phyloP scores from a whole-genome alignment of 2,113 vertebrate genomes.

The Nothoprocta perdicaria region DNA sequence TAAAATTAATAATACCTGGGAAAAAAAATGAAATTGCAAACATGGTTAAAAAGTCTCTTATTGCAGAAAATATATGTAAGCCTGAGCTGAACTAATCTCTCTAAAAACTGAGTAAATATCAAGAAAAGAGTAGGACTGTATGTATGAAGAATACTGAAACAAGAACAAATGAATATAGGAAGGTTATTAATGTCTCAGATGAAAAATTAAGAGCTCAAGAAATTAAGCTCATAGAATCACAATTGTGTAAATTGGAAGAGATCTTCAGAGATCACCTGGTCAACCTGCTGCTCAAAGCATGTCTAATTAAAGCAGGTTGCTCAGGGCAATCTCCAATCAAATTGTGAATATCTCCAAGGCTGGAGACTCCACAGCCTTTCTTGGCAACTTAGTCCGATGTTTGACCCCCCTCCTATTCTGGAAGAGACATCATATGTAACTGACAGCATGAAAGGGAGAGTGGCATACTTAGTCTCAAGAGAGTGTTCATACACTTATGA shows the following conservation, averaged over 20 bases:
- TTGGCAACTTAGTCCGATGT: not conserved
- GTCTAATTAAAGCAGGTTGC: not conserved
- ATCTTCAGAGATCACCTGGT: not conserved
- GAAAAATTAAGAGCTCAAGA: not conserved
- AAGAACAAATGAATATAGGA: not conserved
- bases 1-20: not conserved
- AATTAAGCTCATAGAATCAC: not conserved
- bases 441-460: not conserved
- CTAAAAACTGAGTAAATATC: not conserved
- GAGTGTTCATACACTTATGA: not conserved
- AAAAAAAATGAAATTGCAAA: not conserved
- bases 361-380: not conserved
- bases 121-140: not conserved
- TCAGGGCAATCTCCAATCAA: not conserved
- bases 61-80: not conserved
- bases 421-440: not conserved
- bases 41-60: not conserved
- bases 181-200: not conserved
- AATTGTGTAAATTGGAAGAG: not conserved
- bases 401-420: not conserved
- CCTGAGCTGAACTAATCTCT: not conserved
- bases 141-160: not conserved
- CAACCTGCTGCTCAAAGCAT: rapidly evolving
- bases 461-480: not conserved
- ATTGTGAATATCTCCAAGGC: not conserved